These are phyloP conservation scores for Ailurus styani DNA, from an alignment of 2,113 vertebrate genomes.

Conservation along the genomic window DNA sequence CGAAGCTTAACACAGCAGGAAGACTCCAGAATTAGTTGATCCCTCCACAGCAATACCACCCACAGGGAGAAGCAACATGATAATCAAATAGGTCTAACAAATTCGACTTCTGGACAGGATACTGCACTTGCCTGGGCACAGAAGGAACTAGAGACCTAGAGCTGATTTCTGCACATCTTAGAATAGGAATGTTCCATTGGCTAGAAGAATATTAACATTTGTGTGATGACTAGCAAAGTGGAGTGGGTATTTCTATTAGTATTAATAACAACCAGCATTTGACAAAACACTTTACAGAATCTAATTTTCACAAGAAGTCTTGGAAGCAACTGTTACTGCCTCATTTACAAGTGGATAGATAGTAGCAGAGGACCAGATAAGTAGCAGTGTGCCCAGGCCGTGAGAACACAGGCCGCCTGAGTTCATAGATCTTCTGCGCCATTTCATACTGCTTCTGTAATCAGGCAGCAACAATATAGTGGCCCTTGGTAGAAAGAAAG, in stretches of 20 bases:
- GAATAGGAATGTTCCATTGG: too few species aligned
- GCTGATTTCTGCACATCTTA: not conserved
- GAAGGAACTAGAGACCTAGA: not conserved
- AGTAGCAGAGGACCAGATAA: not conserved
- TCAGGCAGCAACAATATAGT: not conserved
- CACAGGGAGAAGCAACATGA: not conserved
- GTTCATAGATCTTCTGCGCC: not conserved
- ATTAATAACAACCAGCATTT: not conserved
- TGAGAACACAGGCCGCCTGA: not conserved
- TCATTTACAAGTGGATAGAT: not conserved
- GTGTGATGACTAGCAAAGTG: not conserved
- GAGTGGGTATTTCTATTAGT: not conserved
- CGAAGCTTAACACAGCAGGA: not conserved
- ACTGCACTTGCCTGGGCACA: not conserved
- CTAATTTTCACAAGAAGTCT: constrained; percentile 6
- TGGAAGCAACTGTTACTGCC: not conserved
- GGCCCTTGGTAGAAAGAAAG: not conserved
- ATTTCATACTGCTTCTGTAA: not conserved
- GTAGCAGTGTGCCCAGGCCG: not conserved
- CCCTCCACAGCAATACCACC: not conserved
- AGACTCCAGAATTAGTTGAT: not conserved
- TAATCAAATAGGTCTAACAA: not conserved
- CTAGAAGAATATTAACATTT: not conserved
- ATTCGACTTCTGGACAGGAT: not conserved
- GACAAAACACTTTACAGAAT: not conserved